Percentiles rank a stretch among this genome's conserved stretches.
phyloP scores from a whole-genome alignment of 2,113 vertebrate genomes.

The Corapipo altera region DNA sequence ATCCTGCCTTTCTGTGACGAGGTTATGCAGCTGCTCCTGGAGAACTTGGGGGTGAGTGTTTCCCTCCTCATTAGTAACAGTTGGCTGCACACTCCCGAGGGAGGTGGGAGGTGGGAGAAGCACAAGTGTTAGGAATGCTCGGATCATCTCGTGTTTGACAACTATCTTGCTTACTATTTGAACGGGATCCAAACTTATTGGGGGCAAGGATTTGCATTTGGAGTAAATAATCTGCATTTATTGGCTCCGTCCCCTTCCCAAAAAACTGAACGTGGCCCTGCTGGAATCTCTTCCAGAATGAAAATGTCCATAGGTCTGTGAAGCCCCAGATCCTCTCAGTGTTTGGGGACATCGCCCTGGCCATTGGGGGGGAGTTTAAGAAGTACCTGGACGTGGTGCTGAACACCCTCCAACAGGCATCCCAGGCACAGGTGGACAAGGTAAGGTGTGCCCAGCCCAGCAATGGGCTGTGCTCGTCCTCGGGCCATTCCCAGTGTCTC shows the following conservation, averaged over 20 bases:
- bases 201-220: background rate
- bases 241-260: background rate
- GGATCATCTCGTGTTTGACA: slow-evolving; percentile 14
- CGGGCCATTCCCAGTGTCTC: background rate
- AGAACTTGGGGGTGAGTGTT: slow-evolving; percentile 93
- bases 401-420: slow-evolving; percentile 96
- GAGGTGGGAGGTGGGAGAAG: slow-evolving; percentile 49
- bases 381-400: slow-evolving; percentile 96
- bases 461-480: background rate
- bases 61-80: background rate
- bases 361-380: slow-evolving; percentile 97
- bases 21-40: slow-evolving; percentile 96
- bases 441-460: slow-evolving; percentile 50
- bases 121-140: background rate
- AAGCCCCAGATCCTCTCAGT: slow-evolving; percentile 98
- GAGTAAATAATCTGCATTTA: background rate
- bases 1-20: slow-evolving; percentile 97
- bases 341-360: slow-evolving; percentile 95
- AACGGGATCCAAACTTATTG: background rate
- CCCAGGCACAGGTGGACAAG: slow-evolving; percentile 98
- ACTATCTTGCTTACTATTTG: background rate
- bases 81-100: background rate
- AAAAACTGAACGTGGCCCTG: rapidly evolving
- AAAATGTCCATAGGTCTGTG: slow-evolving; percentile 96
- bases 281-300: slow-evolving; percentile 79